These are phyloP conservation scores for Mormyrus hasselquistii DNA, from an alignment of 2,797 vertebrate genomes.

Conservation along the genomic window DNA sequence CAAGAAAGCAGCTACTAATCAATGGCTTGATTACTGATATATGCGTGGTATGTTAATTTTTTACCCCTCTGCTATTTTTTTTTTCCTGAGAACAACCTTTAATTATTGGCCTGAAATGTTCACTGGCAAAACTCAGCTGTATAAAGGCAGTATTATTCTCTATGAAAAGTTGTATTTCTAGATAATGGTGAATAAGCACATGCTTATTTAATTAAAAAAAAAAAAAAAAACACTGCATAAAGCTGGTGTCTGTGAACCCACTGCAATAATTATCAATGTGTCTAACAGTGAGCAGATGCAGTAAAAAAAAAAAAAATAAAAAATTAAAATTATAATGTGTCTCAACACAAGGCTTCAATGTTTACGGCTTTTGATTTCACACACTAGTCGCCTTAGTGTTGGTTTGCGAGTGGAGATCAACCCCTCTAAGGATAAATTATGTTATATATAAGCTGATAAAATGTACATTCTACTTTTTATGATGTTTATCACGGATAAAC, in stretches of 20 bases:
- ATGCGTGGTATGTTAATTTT: background rate
- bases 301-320: background rate
- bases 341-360: background rate
- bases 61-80: background rate
- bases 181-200: background rate
- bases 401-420: slow-evolving; percentile 10
- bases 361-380: background rate
- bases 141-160: background rate
- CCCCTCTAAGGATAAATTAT: slow-evolving; percentile 5
- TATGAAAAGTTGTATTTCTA: background rate
- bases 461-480: slow-evolving; percentile 31
- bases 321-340: background rate
- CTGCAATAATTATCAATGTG: background rate
- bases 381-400: background rate
- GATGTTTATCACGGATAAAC: slow-evolving; percentile 15
- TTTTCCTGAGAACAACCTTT: slow-evolving; percentile 6
- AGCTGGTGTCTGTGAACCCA: background rate
- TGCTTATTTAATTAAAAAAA: background rate
- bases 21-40: background rate
- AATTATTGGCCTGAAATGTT: background rate
- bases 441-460: background rate
- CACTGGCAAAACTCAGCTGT: background rate
- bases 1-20: background rate
- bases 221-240: background rate
- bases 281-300: background rate